Conservation (phyloP, 2,797 vertebrate species). For the Clarias pachynema region DNA sequence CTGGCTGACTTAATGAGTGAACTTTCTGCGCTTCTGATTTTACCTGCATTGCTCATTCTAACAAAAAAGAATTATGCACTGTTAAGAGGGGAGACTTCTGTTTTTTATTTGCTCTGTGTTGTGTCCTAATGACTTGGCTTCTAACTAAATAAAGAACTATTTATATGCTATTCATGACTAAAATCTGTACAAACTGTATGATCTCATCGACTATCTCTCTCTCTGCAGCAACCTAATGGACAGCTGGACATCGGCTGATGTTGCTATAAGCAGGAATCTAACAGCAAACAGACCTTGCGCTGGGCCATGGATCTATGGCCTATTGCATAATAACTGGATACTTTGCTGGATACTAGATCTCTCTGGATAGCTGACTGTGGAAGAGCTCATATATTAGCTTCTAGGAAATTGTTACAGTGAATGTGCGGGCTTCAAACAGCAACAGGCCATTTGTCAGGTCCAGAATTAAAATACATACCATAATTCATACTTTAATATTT, state of each 20-base stretch:
- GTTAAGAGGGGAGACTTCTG: neutral
- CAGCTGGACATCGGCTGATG: neutral
- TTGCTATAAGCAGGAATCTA: constrained; percentile 11
- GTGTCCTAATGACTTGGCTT: neutral
- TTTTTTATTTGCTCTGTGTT: neutral
- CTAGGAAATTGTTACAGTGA: neutral
- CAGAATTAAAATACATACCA: neutral
- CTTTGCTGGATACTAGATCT: neutral
- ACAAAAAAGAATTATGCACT: neutral
- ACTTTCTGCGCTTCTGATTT: constrained; percentile 1
- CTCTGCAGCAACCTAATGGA: neutral
- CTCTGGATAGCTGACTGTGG: neutral
- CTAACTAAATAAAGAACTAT: neutral
- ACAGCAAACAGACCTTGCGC: neutral
- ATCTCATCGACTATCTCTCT: neutral
- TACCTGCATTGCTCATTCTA: neutral
- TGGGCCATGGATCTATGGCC: neutral
- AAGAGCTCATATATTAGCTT: constrained; percentile 2
- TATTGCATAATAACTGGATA: constrained; percentile 11
- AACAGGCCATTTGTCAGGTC: constrained; percentile 7
- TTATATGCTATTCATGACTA: neutral
- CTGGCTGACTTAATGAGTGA: constrained; percentile 36
- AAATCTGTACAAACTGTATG: neutral
- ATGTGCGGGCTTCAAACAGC: neutral
- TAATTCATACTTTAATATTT: neutral